Evolutionary conservation across 2,113 vertebrate genomes (phyloP).

Genomic region (Cygnus atratus): DNA sequence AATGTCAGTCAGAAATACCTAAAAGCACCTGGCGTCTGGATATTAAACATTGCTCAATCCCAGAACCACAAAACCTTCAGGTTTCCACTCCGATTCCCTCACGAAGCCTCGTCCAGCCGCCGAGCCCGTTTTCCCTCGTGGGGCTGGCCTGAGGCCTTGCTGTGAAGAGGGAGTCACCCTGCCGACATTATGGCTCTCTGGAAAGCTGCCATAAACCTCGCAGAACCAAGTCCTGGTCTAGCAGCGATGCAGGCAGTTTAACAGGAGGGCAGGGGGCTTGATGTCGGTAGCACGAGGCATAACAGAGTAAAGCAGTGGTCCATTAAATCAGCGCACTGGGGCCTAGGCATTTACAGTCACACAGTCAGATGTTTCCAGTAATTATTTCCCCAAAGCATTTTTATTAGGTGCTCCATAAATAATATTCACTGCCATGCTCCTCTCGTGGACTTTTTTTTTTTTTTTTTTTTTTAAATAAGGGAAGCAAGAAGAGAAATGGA

Average conservation of each 20-base stretch:
- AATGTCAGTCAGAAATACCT: not conserved
- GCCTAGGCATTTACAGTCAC: slow-evolving; percentile 79
- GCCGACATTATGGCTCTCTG: slow-evolving; percentile 33
- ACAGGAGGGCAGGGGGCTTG: slow-evolving; percentile 55
- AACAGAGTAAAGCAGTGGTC: slow-evolving; percentile 63
- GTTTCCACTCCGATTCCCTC: not conserved
- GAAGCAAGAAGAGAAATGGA: slow-evolving; percentile 38
- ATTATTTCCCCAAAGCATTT: slow-evolving; percentile 79
- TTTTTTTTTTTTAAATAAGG: not conserved
- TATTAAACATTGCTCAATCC: not conserved
- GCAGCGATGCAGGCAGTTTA: slow-evolving; percentile 21
- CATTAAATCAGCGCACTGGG: slow-evolving; percentile 72
- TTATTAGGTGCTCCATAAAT: slow-evolving; percentile 82
- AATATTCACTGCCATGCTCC: slow-evolving; percentile 74
- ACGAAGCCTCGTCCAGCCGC: not conserved
- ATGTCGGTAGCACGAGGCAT: slow-evolving; percentile 50
- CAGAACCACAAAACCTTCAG: not conserved
- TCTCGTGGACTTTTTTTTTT: slow-evolving; percentile 35
- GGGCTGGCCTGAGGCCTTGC: slow-evolving; percentile 17
- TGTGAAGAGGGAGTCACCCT: slow-evolving; percentile 39
- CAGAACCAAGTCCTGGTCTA: slow-evolving; percentile 19
- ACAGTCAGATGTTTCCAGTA: slow-evolving; percentile 79
- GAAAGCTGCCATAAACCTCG: slow-evolving; percentile 57
- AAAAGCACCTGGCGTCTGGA: not conserved
- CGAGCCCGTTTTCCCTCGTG: not conserved